Conservation (phyloP, 64 coral and sea anemone species). For the Montipora cactus region DNA sequence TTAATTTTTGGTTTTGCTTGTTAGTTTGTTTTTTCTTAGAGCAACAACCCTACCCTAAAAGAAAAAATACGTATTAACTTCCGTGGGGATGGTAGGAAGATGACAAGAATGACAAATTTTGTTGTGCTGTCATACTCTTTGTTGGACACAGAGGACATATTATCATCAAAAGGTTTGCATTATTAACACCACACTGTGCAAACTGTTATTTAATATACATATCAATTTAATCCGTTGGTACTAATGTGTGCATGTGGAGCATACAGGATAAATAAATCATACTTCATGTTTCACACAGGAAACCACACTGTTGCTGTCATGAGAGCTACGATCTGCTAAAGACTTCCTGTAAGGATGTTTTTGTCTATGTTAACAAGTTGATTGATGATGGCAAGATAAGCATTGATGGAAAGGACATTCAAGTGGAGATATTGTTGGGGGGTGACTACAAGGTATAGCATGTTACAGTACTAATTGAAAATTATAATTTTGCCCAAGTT, state of each 20-base stretch:
- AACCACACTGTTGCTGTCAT: background rate
- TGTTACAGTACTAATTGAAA: background rate
- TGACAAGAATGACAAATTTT: conserved; percentile 33
- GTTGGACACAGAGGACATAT: conserved; percentile 23
- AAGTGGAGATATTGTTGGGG: background rate
- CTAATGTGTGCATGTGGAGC: too few species aligned
- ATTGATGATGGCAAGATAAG: background rate
- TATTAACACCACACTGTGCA: too few species aligned
- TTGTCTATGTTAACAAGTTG: background rate
- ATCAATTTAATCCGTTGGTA: too few species aligned
- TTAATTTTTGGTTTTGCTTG: background rate
- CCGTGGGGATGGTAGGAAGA: conserved; percentile 23
- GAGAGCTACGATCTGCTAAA: background rate
- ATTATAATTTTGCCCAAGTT: conserved; percentile 10
- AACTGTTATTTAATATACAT: too few species aligned
- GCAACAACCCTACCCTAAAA: background rate
- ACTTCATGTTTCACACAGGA: background rate
- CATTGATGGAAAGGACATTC: background rate
- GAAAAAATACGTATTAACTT: conserved; percentile 7
- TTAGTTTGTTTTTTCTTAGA: background rate
- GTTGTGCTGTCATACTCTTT: conserved; percentile 23
- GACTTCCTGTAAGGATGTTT: background rate
- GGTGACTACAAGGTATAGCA: background rate
- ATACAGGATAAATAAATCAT: too few species aligned
- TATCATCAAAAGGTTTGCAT: conserved; percentile 38